Evolutionary conservation across 2,113 vertebrate species (phyloP).

Genomic region (Cavia aperea): DNA sequence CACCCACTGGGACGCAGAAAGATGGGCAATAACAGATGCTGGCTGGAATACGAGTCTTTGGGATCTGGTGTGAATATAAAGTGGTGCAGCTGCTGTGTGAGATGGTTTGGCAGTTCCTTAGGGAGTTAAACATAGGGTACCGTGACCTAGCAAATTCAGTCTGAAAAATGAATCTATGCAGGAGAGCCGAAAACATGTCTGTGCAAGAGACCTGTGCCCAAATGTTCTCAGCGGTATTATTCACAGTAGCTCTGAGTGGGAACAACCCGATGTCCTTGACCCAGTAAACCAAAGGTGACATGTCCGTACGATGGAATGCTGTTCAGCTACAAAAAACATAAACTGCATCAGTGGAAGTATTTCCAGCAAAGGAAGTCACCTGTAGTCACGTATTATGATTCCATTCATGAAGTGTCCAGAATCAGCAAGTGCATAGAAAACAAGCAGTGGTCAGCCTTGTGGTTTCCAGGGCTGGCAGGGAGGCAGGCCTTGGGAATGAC

Average conservation of each 20-base stretch:
- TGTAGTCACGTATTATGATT: background rate
- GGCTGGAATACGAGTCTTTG: background rate
- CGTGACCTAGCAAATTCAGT: background rate
- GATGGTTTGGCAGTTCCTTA: background rate
- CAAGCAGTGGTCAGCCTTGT: background rate
- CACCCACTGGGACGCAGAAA: background rate
- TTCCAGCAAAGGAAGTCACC: background rate
- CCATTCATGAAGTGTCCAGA: background rate
- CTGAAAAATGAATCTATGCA: background rate
- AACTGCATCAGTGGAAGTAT: background rate
- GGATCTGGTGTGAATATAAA: background rate
- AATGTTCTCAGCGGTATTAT: background rate
- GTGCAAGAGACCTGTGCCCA: background rate
- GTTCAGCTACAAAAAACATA: background rate
- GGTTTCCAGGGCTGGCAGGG: background rate
- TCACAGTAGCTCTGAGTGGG: background rate
- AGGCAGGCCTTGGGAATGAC: background rate
- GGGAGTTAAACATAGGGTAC: constrained; percentile 21
- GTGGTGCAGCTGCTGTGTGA: background rate
- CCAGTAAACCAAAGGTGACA: background rate
- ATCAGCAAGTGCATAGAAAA: background rate
- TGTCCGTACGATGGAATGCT: background rate
- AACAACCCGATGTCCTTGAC: background rate
- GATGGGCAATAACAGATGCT: background rate
- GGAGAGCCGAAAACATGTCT: background rate